Base-by-base conservation (phyloP, 2,113 vertebrate species). In the Amphiprion ocellaris region DNA sequence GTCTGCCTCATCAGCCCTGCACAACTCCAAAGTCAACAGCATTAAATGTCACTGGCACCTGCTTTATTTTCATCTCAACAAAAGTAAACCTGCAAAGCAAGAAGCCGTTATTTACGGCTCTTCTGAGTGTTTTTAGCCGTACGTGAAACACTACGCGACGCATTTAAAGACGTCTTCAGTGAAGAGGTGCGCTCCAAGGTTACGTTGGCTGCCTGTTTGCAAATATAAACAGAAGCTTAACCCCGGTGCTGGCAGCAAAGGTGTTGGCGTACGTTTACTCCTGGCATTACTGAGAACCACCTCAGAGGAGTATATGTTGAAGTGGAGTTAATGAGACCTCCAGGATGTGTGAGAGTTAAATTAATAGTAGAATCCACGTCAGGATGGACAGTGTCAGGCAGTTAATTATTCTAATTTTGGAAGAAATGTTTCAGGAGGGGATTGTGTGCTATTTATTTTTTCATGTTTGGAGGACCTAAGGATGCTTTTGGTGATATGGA, bases 271-370 rank as follows among this genome's bases (percentile, higher is more conserved):
- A 37, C 28, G 77, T 75, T 79, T 74, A 56, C 65, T 72, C 49
- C 59, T 82, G 62, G 76, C 71, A 60, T 50, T 39, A 49, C 41
- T 49, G 50, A 73, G 52, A 62, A 33, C 69, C 58, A 79, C 64
- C 63, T 72, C 62, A 64, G 67, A 74, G 70, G 72, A 30, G 79
- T 19, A 56, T 77, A 67, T 83, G 73, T 12, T 68, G 53, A 74
- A 77, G 59, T 72, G 60, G 46, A 78, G 64, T 81, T 90, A 77
- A 85, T 90, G 78, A 78, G 50, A 74, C 75, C 56, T 50, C 50
- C 47, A 81, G 77, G 86, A 88, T 75, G 74, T 84, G 78, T 76
- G 64, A 37, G 74, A 71, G 77, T 79, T 79, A 79, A 82, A 86
- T 77, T 46, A 83, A 76, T 69, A 59, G 60, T 79, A 74, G 68